Percentiles rank a stretch among this genome's conserved stretches.
phyloP scores from a whole-genome alignment of 2,797 vertebrate species.

The Neosilurus mollespiculum region DNA sequence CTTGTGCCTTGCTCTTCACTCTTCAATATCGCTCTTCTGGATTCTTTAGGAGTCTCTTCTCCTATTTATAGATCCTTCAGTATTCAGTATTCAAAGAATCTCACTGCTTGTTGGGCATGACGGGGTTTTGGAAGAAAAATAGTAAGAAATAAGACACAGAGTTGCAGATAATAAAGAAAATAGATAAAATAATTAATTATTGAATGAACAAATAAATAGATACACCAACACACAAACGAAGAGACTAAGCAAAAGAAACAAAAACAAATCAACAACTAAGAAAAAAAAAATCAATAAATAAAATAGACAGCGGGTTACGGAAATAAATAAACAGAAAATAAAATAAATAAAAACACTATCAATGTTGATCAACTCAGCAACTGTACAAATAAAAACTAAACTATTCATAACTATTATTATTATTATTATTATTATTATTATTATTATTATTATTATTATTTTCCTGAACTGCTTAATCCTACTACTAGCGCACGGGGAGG shows the following conservation, averaged over 20 bases:
- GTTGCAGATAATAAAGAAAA: neutral
- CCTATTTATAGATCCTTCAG: slow-evolving; percentile 4
- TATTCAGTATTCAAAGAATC: slow-evolving; percentile 27
- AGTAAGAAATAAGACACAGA: neutral
- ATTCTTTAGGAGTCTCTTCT: slow-evolving; percentile 27
- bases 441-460: no score
- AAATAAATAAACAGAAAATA: no score
- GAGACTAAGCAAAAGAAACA: neutral
- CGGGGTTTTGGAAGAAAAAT: neutral
- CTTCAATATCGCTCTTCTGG: slow-evolving; percentile 27
- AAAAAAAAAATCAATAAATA: neutral
- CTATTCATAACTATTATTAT: neutral
- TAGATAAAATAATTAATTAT: neutral
- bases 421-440: no score
- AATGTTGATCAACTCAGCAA: neutral
- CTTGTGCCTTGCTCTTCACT: slow-evolving; percentile 31
- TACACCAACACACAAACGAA: no score
- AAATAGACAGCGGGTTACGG: no score
- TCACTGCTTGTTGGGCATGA: slow-evolving; percentile 17
- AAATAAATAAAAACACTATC: no score
- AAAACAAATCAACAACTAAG: neutral
- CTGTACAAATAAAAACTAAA: neutral
- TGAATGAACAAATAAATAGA: neutral
- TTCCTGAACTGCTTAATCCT: no score
- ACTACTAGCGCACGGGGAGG: no score